Conservation (phyloP, 2,113 vertebrate genomes). For the Periophthalmus modestus region DNA sequence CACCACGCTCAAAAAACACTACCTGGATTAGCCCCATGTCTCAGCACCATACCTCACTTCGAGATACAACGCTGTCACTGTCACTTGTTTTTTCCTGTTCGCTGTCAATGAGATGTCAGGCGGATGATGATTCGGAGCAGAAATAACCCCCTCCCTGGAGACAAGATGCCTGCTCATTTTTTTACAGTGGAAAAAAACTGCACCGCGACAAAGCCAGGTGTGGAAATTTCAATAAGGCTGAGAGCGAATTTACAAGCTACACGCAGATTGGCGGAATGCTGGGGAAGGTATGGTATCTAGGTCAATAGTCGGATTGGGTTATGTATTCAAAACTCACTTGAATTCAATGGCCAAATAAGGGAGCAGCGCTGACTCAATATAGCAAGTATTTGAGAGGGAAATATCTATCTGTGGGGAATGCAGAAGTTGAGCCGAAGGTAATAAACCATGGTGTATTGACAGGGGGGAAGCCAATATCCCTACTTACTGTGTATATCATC, state of each 20-base stretch:
- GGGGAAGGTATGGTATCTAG: conserved; percentile 24
- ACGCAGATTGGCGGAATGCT: conserved; percentile 16
- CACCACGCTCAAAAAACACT: not conserved
- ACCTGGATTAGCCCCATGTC: not conserved
- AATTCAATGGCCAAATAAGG: conserved; percentile 12
- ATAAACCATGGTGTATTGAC: conserved; percentile 38
- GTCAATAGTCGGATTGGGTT: conserved; percentile 29
- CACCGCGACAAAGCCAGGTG: conserved; percentile 71
- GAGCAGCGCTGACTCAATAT: conserved; percentile 3
- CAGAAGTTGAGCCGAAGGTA: conserved; percentile 15
- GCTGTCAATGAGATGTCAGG: conserved; percentile 77
- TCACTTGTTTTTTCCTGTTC: conserved; percentile 50
- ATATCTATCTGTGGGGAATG: conserved; percentile 2
- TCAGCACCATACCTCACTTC: not conserved
- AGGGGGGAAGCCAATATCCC: conserved; percentile 30
- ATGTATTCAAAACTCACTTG: conserved; percentile 6
- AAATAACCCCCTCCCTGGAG: conserved; percentile 81
- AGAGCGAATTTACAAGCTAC: conserved; percentile 6
- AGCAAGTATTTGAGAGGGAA: not conserved
- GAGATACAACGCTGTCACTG: conserved; percentile 11
- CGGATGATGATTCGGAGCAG: conserved; percentile 85
- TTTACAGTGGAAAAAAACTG: conserved; percentile 81
- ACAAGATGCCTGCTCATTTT: conserved; percentile 76
- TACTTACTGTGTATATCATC: conserved; percentile 20
- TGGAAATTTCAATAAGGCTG: conserved; percentile 84